Base-by-base conservation (phyloP, 2,113 vertebrate species). In the Chascanopsetta lugubris region DNA sequence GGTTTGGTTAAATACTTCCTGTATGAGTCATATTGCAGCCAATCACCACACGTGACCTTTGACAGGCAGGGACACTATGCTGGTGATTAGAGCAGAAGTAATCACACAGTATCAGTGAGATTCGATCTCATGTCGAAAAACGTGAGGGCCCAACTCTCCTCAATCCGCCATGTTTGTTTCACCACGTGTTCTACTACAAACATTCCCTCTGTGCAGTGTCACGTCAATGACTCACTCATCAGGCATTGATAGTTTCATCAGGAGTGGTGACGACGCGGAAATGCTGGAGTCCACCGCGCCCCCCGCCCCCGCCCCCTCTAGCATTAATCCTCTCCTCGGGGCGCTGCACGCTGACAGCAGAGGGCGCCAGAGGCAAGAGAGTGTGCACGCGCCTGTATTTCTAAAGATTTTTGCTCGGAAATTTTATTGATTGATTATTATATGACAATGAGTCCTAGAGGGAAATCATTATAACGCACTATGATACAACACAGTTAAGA, bases 281-380 rank as follows among this genome's bases (percentile, higher is more conserved):
- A 25, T 63, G 10, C 9, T 11, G 18, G 7, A 3, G 43, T 56
- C 3, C 21, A 2, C 18, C 7, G 8, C 8, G 5, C 11, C 6
- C 6, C 6, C 8, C n/a, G n/a, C n/a, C n/a, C n/a, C 11, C 8
- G 5, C 11, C 6, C 6, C 6, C 8, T 22, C 2, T 18, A 11
- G 1, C 17, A 30, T 40, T 2, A 12, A 26, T 68, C 22, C 18
- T 5, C 8, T 2, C 3, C 30, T 32, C 7, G 61, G 11, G 5
- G n/a, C 50, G 15, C 22, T 1, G 15, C 10, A 4, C 2, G 0
- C 1, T 0, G 40, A 0, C 87, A 47, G 60, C 61, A 81, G 85
- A 32, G 42, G 83, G 77, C 69, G 60, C 32, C n/a, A 0, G 18
- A 27, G n/a, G 6, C 60, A 46, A 42, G 13, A 22, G 25, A 62